Percentiles rank a stretch among this genome's conserved stretches.
phyloP scores from a whole-genome alignment of 30 jellyfish, hydroid and myxozoan species.

The Chrysaora quinquecirrha region DNA sequence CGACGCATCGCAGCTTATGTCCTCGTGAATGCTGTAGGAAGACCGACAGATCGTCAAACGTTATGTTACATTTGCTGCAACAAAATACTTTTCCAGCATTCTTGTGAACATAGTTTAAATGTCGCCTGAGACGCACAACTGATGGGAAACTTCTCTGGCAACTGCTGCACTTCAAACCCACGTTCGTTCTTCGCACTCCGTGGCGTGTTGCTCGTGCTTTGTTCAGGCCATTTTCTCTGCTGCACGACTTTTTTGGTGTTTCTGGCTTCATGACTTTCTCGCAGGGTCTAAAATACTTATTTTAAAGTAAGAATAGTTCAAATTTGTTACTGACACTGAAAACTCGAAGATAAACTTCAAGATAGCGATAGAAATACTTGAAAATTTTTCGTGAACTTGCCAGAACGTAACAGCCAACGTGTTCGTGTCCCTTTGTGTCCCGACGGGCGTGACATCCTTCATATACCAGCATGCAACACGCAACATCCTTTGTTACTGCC shows the following conservation, averaged over 20 bases:
- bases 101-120: conserved; percentile 49
- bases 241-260: conserved; percentile 30
- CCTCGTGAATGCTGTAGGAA: conserved; percentile 58
- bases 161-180: conserved; percentile 59
- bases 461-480: conserved; percentile 21
- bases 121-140: conserved; percentile 53
- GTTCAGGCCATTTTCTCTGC: not conserved
- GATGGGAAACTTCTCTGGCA: conserved; percentile 72
- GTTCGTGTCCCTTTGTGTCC: not conserved
- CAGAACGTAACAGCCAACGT: not conserved
- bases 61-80: conserved; percentile 58
- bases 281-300: too few species aligned
- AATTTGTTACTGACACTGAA: too few species aligned
- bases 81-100: conserved; percentile 50
- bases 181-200: conserved; percentile 46
- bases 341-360: too few species aligned
- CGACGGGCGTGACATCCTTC: not conserved
- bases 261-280: conserved; percentile 66
- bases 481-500: not conserved
- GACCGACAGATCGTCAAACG: conserved; percentile 46
- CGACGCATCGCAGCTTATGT: conserved; percentile 25
- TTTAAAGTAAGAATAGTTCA: too few species aligned
- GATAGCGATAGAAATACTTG: too few species aligned
- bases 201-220: conserved; percentile 48
- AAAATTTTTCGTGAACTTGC: too few species aligned